Conservation (phyloP, 2,797 vertebrate genomes). For the Hippoglossus hippoglossus region DNA sequence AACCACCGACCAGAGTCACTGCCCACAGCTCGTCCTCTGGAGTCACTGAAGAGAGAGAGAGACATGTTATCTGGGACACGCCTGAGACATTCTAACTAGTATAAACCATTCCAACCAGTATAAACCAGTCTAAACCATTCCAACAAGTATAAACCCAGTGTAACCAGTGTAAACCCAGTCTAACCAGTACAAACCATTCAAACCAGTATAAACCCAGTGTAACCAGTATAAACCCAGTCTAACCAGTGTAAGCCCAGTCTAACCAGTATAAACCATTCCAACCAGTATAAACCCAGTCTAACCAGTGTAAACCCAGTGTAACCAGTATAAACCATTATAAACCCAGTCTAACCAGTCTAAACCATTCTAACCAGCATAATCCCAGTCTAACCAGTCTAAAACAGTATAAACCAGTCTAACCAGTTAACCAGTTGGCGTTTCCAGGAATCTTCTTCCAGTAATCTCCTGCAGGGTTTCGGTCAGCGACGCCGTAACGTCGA, state of each 20-base stretch:
- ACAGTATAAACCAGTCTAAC: conserved; percentile 69
- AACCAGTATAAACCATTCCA: too few relatives aligned
- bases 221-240: neutral
- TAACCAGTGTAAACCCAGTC: conserved; percentile 81
- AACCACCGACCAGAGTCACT: conserved; percentile 85
- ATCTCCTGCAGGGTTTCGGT: conserved; percentile 94
- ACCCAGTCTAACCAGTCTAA: conserved; percentile 52
- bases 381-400: neutral
- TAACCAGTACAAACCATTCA: conserved; percentile 70
- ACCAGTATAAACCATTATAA: neutral
- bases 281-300: too few relatives aligned
- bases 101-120: conserved; percentile 58
- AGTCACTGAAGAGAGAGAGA: conserved; percentile 85
- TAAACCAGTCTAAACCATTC: conserved; percentile 54
- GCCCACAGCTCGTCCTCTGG: conserved; percentile 94
- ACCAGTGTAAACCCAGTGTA: too few relatives aligned
- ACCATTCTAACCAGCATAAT: conserved; percentile 81
- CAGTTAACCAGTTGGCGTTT: conserved; percentile 87
- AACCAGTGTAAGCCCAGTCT: too few relatives aligned
- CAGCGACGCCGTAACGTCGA: conserved; percentile 91
- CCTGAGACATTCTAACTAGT: neutral
- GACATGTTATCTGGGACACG: neutral
- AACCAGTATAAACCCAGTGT: neutral
- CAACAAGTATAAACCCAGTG: conserved; percentile 21
- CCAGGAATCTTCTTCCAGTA: conserved; percentile 99